A percentile compares a stretch with the other conserved stretches of the same genome.
Conservation (phyloP, 1,140 invertebrate genomes). For the Anthonomus grandis region DNA sequence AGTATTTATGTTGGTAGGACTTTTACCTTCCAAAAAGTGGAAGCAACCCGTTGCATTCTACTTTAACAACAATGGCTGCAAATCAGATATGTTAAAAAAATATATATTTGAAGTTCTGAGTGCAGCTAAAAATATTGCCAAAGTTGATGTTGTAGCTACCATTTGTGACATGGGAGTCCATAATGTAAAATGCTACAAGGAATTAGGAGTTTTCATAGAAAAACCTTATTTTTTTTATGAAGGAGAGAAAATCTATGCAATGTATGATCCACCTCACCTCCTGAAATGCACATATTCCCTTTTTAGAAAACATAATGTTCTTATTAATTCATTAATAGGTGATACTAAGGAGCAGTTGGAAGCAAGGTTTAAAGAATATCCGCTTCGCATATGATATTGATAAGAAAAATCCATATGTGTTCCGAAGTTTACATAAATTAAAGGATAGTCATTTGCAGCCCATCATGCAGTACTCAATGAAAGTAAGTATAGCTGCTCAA, state of each 20-base stretch:
- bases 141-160: constrained; percentile 21
- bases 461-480: constrained; percentile 12
- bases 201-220: constrained; percentile 4
- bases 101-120: constrained; percentile 7
- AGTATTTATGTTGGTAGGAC: constrained; percentile 20
- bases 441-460: background rate
- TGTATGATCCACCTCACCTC: constrained; percentile 9
- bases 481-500: constrained; percentile 10
- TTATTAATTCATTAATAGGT: background rate
- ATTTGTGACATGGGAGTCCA: constrained; percentile 26
- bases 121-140: constrained; percentile 9
- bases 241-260: background rate
- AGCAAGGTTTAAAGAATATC: constrained; percentile 4
- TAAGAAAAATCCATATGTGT: constrained; percentile 5
- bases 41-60: constrained; percentile 19
- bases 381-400: background rate
- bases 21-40: constrained; percentile 16
- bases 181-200: constrained; percentile 9
- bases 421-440: constrained; percentile 8
- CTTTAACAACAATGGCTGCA: constrained; percentile 12
- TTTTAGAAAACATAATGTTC: constrained; percentile 3
- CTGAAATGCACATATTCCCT: constrained; percentile 3
- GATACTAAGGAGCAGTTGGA: background rate
- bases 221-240: background rate
- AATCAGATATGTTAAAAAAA: background rate